phyloP scores from a whole-genome alignment of 2,888 invertebrate species.

The Yponomeuta sedellus region DNA sequence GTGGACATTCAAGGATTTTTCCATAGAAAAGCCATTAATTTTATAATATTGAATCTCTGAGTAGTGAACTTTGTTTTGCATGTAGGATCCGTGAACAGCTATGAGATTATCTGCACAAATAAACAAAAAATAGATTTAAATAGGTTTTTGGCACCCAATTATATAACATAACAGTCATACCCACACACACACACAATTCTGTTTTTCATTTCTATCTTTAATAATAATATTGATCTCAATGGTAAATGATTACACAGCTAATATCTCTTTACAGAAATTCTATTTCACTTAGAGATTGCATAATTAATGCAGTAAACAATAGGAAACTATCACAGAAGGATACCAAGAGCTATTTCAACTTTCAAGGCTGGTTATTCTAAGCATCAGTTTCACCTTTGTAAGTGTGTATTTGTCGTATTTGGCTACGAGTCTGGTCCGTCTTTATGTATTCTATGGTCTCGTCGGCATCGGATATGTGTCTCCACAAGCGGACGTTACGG shows the following conservation, averaged over 20 bases:
- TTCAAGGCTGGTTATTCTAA: not conserved
- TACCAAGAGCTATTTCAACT: not conserved
- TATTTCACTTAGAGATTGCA: not conserved
- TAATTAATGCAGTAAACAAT: not conserved
- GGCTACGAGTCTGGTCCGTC: not conserved
- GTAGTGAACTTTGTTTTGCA: not conserved
- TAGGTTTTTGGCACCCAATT: too few relatives aligned
- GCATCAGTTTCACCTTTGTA: not conserved
- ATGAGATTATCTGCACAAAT: not conserved
- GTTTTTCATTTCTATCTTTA: too few relatives aligned
- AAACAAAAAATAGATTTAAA: too few relatives aligned
- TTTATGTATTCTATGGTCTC: not conserved
- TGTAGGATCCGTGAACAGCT: not conserved
- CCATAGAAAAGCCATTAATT: slow-evolving; percentile 17
- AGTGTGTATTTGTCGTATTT: slow-evolving; percentile 1
- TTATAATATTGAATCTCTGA: not conserved
- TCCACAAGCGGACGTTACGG: not conserved
- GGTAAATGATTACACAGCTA: too few relatives aligned
- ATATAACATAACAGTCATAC: too few relatives aligned
- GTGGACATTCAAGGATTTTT: slow-evolving; percentile 18
- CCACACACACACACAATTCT: too few relatives aligned
- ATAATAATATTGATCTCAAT: too few relatives aligned
- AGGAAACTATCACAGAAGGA: not conserved
- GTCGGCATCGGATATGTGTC: not conserved
- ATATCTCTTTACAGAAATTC: not conserved